These are phyloP conservation scores for Caenorhabditis plicata DNA, from an alignment of 2,888 invertebrate species.

Conservation along the genomic window DNA sequence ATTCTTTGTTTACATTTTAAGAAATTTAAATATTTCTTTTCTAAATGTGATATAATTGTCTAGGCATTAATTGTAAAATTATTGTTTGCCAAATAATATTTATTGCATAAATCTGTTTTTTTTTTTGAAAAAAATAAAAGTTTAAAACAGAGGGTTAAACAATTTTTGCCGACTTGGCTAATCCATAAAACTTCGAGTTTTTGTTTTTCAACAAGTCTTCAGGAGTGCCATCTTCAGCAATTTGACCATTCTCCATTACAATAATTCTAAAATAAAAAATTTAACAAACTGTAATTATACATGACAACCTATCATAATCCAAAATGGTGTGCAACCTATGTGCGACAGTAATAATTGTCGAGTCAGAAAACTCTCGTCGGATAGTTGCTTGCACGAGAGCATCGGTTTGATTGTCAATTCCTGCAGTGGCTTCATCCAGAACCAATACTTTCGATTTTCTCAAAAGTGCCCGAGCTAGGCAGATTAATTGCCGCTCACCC, in stretches of 20 bases:
- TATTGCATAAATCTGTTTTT: background rate
- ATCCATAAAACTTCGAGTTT: conserved; percentile 43
- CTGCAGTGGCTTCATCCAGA: conserved; percentile 71
- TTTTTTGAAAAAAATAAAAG: background rate
- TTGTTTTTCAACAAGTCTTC: conserved; percentile 40
- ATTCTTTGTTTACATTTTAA: background rate
- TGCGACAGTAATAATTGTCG: conserved; percentile 51
- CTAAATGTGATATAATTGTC: background rate
- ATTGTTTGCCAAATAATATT: background rate
- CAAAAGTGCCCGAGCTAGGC: conserved; percentile 68
- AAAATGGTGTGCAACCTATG: conserved; percentile 50
- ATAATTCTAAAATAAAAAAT: conserved; percentile 44
- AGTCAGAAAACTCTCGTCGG: conserved; percentile 41
- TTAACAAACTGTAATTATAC: background rate
- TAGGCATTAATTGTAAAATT: background rate
- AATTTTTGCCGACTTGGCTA: conserved; percentile 50
- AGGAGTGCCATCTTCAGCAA: conserved; percentile 49
- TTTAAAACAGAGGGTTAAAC: conserved; percentile 16
- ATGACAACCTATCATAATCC: conserved; percentile 37
- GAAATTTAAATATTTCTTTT: conserved; percentile 1
- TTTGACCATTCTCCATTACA: conserved; percentile 48
- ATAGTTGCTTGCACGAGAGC: conserved; percentile 67
- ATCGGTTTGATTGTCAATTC: conserved; percentile 70
- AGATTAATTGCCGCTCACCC: conserved; percentile 69
- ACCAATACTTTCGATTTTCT: conserved; percentile 70